Percentiles rank a stretch among this genome's conserved stretches.
Conservation (phyloP, 2,113 vertebrate species). For the Tretioscincus oriximinensis region DNA sequence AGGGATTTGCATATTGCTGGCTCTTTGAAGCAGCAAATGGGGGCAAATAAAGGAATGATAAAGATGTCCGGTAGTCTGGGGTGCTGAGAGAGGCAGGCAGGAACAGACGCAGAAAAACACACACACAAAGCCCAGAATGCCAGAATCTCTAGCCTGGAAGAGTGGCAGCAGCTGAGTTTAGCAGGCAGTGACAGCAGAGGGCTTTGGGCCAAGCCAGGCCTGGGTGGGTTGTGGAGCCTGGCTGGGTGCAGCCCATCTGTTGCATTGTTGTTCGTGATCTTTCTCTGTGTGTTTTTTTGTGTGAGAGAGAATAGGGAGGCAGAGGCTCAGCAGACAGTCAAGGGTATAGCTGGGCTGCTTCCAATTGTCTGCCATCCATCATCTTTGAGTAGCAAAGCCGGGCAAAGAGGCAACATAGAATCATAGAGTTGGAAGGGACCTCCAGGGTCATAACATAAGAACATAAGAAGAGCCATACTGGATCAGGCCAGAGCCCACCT, state of each 20-base stretch:
- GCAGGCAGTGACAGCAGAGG: slow-evolving; percentile 8
- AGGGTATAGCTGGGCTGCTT: not conserved
- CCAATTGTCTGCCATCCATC: not conserved
- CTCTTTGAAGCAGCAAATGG: not conserved
- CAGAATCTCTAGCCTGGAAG: not conserved
- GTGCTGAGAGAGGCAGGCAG: no score
- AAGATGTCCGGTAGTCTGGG: not conserved
- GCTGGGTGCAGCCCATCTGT: slow-evolving; percentile 34
- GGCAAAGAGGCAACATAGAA: not conserved
- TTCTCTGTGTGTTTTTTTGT: not conserved
- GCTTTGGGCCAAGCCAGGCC: slow-evolving; percentile 4
- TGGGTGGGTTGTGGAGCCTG: slow-evolving; percentile 12
- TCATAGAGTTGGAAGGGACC: no score
- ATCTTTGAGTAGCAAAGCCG: not conserved
- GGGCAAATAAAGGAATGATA: not conserved
- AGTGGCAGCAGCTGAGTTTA: not conserved
- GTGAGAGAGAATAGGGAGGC: not conserved
- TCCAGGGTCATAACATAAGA: no score
- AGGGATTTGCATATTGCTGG: not conserved
- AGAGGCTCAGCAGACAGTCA: not conserved
- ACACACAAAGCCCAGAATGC: not conserved
- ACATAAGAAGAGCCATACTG: no score
- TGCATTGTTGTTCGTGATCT: slow-evolving; percentile 17
- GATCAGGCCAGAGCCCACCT: no score
- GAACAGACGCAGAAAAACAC: no score